Evolutionary conservation across 1,140 invertebrate genomes (phyloP).

Genomic region (Pachypsylla venusta): DNA sequence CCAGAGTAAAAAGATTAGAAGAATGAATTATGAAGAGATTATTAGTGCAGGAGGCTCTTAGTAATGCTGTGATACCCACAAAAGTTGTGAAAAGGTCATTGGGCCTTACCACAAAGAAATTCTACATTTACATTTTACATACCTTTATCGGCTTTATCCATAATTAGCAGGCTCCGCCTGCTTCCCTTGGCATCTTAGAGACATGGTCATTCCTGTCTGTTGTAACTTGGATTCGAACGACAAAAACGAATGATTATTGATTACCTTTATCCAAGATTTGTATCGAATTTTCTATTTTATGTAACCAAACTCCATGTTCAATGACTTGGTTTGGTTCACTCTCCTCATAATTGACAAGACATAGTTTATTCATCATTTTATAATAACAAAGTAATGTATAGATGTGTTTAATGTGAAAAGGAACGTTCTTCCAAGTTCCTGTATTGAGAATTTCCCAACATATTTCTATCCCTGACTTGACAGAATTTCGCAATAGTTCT

Average conservation of each 20-base stretch:
- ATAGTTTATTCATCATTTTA: neutral
- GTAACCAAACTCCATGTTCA: neutral
- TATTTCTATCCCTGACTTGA: constrained; percentile 38
- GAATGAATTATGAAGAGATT: no score
- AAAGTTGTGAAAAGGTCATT: neutral
- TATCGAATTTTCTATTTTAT: neutral
- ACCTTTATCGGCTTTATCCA: no score
- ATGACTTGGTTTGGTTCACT: no score
- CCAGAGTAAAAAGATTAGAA: no score
- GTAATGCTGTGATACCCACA: no score
- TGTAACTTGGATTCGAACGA: neutral
- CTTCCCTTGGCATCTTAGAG: no score
- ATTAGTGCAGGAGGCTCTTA: no score
- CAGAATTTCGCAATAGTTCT: no score
- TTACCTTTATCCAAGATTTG: constrained; percentile 3
- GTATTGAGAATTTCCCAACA: constrained; percentile 68
- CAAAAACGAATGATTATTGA: neutral
- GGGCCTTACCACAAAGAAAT: no score
- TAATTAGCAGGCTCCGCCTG: no score
- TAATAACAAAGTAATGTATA: neutral
- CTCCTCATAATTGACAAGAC: no score
- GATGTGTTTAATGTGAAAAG: constrained; percentile 19
- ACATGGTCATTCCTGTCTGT: no score
- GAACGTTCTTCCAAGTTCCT: constrained; percentile 69
- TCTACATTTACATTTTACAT: neutral